Conservation (phyloP, 2,113 vertebrate species). For the Erinaceus europaeus region DNA sequence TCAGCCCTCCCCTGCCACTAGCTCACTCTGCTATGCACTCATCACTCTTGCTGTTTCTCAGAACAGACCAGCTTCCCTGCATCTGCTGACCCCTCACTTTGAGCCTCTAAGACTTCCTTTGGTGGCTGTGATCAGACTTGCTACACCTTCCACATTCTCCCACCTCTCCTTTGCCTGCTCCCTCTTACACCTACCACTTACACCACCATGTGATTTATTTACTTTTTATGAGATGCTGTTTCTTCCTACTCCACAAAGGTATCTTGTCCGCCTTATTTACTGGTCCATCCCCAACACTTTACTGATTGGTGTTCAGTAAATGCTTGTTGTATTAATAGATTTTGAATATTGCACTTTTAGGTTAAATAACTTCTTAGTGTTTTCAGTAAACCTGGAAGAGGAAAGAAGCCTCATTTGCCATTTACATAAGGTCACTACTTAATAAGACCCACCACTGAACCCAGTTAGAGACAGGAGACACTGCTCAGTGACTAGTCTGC, state of each 20-base stretch:
- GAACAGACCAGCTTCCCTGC: neutral
- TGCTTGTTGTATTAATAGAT: too few relatives aligned
- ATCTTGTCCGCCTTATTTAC: neutral
- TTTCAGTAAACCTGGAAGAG: neutral
- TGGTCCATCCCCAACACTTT: neutral
- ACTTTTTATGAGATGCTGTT: neutral
- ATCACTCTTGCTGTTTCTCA: neutral
- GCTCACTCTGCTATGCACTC: neutral
- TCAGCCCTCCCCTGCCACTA: too few relatives aligned
- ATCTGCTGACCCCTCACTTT: neutral
- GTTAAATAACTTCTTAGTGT: neutral
- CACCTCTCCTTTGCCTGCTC: neutral
- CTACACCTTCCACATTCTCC: too few relatives aligned
- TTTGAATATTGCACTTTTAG: neutral
- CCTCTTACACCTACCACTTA: neutral
- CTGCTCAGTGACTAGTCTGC: neutral
- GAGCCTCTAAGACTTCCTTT: neutral
- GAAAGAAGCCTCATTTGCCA: neutral
- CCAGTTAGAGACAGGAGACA: neutral
- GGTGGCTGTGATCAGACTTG: too few relatives aligned
- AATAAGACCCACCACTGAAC: neutral
- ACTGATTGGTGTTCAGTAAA: too few relatives aligned
- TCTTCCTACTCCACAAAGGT: neutral
- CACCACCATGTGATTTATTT: neutral
- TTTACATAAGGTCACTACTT: neutral